Evolutionary conservation across 2,113 vertebrate species (phyloP).

Genomic region (Leuciscus idus): DNA sequence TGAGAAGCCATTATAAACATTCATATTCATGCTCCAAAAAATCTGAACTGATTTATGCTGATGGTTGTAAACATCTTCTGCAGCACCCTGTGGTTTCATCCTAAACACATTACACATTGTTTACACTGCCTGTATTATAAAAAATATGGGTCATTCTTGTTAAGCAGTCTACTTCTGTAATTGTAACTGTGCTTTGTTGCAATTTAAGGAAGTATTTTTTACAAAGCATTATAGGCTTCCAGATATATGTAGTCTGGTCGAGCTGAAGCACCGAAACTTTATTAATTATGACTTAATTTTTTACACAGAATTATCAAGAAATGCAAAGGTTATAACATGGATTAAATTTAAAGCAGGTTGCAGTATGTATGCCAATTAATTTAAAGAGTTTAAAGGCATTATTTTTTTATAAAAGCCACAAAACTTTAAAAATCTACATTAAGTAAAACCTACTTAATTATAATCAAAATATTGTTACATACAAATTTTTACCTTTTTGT

Average conservation of each 20-base stretch:
- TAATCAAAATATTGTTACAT: not conserved
- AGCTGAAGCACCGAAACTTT: not conserved
- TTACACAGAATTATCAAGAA: not conserved
- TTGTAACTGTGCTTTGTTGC: not conserved
- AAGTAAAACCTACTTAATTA: not conserved
- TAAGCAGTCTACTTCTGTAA: not conserved
- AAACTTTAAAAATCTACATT: not conserved
- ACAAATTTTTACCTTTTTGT: not conserved
- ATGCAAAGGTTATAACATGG: not conserved
- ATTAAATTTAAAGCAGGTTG: not conserved
- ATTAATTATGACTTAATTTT: not conserved
- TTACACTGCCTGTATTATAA: not conserved
- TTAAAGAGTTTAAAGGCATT: not conserved
- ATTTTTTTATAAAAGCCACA: not conserved
- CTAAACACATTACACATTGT: not conserved
- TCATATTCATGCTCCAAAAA: slow-evolving; percentile 22
- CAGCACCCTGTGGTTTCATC: slow-evolving; percentile 15
- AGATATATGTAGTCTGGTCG: not conserved
- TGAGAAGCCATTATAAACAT: not conserved
- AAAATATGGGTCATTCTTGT: slow-evolving; percentile 9
- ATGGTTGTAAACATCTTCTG: slow-evolving; percentile 14
- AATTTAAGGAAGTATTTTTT: not conserved
- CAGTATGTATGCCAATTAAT: not conserved
- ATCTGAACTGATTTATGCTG: not conserved
- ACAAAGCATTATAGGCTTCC: not conserved